A percentile compares a stretch with the other conserved stretches of the same genome.
These are phyloP conservation scores for Slavum lentiscoides DNA, from an alignment of 2,888 invertebrate genomes.

Conservation along the genomic window DNA sequence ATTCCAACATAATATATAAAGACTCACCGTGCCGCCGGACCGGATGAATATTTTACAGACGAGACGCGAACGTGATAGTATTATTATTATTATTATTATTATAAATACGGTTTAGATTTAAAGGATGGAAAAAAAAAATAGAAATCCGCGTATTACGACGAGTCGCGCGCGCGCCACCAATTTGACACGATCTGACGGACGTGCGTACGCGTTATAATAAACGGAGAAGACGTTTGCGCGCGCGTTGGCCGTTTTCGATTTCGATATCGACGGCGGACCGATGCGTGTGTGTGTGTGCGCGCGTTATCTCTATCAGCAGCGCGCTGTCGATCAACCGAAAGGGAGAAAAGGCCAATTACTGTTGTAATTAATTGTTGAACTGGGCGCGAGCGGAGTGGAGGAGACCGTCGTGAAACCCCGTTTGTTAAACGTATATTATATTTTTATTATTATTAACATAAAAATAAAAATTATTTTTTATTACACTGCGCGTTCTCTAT, in stretches of 20 bases:
- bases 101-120: no score
- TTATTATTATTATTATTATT: no score
- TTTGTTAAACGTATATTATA: neutral
- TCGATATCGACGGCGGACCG: slow-evolving; percentile 14
- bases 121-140: no score
- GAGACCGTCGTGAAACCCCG: slow-evolving; percentile 18
- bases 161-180: neutral
- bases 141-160: neutral
- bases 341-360: slow-evolving; percentile 41
- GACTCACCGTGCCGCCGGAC: no score
- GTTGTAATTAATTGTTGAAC: neutral
- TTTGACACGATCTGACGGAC: slow-evolving; percentile 10
- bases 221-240: neutral
- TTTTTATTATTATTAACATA: neutral
- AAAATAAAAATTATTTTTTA: no score
- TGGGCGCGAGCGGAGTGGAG: neutral
- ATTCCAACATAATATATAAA: no score
- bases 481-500: neutral
- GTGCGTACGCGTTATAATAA: neutral
- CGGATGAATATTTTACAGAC: no score
- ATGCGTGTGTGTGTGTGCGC: no score
- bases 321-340: neutral
- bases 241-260: slow-evolving; percentile 19
- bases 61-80: no score
- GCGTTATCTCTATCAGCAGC: neutral